Conservation (phyloP, 2,113 vertebrate species). For the Balaeniceps rex region DNA sequence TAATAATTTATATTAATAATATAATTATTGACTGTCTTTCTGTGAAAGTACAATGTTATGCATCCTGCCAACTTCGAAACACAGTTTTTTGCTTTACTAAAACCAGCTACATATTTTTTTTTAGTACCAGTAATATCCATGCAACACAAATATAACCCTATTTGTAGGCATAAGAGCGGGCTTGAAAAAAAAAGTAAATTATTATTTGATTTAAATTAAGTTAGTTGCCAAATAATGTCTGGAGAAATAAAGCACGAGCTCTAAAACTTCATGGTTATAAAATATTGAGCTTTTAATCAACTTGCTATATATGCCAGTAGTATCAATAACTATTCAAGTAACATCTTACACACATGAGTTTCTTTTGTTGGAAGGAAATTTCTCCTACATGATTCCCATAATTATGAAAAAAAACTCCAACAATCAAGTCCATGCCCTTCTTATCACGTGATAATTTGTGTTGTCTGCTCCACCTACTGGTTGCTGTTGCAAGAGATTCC, state of each 20-base stretch:
- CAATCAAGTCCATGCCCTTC: background rate
- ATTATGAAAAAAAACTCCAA: constrained; percentile 21
- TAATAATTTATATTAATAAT: too few species aligned
- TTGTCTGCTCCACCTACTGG: constrained; percentile 63
- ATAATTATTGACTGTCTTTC: too few species aligned
- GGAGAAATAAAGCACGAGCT: constrained; percentile 17
- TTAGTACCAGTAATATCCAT: too few species aligned
- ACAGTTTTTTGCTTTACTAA: too few species aligned
- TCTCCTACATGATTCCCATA: constrained; percentile 47
- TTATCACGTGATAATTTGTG: constrained; percentile 47
- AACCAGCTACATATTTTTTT: too few species aligned
- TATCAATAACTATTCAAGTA: constrained; percentile 55
- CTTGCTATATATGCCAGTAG: constrained; percentile 28
- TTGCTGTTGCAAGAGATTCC: background rate
- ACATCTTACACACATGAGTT: constrained; percentile 10
- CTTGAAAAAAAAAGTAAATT: too few species aligned
- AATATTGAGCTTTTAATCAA: constrained; percentile 66
- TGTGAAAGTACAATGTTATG: too few species aligned
- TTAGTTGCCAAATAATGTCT: too few species aligned
- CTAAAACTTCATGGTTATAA: constrained; percentile 47
- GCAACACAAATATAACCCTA: too few species aligned
- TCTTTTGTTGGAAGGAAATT: constrained; percentile 64
- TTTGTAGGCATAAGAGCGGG: too few species aligned
- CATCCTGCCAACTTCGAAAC: too few species aligned
- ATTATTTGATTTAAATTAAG: too few species aligned